Percentiles rank a stretch among this genome's conserved stretches.
These are phyloP conservation scores for Amblyteles armatorius DNA, from an alignment of 2,888 invertebrate genomes.

Conservation along the genomic window DNA sequence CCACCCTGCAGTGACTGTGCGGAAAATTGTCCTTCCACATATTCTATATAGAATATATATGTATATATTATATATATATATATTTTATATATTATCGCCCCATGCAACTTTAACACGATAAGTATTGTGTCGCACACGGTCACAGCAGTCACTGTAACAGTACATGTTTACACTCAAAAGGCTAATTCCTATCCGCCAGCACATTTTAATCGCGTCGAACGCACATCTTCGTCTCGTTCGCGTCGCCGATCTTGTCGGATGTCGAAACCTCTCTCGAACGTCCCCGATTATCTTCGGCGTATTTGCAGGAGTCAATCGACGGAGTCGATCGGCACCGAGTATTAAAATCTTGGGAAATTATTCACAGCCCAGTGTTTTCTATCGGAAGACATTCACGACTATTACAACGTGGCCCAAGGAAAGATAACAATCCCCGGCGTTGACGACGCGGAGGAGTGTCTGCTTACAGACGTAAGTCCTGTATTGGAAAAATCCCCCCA, in stretches of 20 bases:
- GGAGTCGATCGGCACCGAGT: background rate
- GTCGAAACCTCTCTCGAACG: background rate
- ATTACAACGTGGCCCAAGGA: slow-evolving; percentile 98
- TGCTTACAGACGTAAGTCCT: slow-evolving; percentile 94
- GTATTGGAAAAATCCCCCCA: slow-evolving; percentile 28
- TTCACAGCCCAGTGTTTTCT: slow-evolving; percentile 92
- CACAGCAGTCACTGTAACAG: slow-evolving; percentile 40
- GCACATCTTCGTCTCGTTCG: background rate
- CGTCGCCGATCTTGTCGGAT: background rate
- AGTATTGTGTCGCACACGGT: background rate
- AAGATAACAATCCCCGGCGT: slow-evolving; percentile 97
- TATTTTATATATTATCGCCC: too few relatives aligned
- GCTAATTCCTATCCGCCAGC: slow-evolving; percentile 45
- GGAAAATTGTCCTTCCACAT: background rate
- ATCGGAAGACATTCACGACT: slow-evolving; percentile 96
- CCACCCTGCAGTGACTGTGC: slow-evolving; percentile 65
- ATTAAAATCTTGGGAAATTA: slow-evolving; percentile 56
- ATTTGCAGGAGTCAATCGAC: background rate
- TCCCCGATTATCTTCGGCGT: background rate
- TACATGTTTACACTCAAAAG: slow-evolving; percentile 28
- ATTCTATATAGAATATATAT: too few relatives aligned
- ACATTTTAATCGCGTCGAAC: slow-evolving; percentile 26
- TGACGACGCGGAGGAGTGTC: slow-evolving; percentile 97
- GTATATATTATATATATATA: too few relatives aligned
- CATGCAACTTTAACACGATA: slow-evolving; percentile 9